Conservation (phyloP, 1,140 invertebrate genomes). For the Drosophila ambigua region DNA sequence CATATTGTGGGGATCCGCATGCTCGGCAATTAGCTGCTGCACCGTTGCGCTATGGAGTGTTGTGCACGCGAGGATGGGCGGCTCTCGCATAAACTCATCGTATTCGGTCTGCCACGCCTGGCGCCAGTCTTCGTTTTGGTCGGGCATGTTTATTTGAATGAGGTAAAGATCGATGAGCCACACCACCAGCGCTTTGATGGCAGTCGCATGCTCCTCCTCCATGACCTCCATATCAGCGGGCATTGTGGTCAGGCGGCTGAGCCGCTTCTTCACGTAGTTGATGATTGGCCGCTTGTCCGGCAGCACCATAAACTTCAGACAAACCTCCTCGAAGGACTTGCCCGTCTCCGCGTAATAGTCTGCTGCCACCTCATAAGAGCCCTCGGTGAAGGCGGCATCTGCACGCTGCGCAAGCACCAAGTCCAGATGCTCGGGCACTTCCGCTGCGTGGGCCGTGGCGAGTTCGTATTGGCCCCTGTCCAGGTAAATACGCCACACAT, state of each 20-base stretch:
- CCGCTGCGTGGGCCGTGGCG: constrained; percentile 92
- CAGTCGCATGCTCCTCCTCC: constrained; percentile 86
- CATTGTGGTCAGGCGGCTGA: constrained; percentile 84
- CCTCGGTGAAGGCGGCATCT: constrained; percentile 92
- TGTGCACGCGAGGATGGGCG: constrained; percentile 89
- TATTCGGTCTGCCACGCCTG: constrained; percentile 86
- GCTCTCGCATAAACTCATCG: constrained; percentile 88
- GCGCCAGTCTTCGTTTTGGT: constrained; percentile 86
- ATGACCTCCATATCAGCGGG: constrained; percentile 82
- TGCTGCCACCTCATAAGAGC: constrained; percentile 93
- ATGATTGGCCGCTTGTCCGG: constrained; percentile 93
- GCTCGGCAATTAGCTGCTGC: constrained; percentile 95
- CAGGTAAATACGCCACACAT: constrained; percentile 95
- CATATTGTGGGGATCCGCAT: constrained; percentile 95
- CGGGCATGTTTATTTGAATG: constrained; percentile 88
- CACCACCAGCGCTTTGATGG: constrained; percentile 94
- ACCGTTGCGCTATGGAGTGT: constrained; percentile 91
- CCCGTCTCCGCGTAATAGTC: constrained; percentile 94
- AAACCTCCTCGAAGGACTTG: constrained; percentile 97
- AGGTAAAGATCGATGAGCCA: constrained; percentile 97
- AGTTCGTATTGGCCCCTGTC: constrained; percentile 94
- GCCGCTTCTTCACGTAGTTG: constrained; percentile 91
- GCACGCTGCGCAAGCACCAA: constrained; percentile 95
- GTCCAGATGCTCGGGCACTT: constrained; percentile 92
- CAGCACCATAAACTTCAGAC: constrained; percentile 95